Evolutionary conservation across 2,888 invertebrate genomes (phyloP), one percentile per base, ranked within the genome.

Genomic region (Ophion slaviceki): DNA sequence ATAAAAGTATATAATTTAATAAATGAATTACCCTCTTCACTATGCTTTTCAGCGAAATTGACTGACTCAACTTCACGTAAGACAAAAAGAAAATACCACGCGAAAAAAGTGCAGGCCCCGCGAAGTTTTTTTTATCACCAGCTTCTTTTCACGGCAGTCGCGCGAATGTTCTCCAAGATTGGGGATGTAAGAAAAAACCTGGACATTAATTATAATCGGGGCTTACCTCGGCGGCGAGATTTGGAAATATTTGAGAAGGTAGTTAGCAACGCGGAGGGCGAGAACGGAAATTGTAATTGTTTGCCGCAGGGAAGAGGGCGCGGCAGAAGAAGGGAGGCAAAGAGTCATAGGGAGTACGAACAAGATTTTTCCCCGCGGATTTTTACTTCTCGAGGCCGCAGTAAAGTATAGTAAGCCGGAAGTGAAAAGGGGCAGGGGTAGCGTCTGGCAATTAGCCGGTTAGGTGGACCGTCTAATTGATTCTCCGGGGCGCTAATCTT

Each of bases 391-490:
- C 62, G 47, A 53, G 53, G 64, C 71, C 36, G 68, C 32, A 36
- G 59, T 67, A 70, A 85, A 66, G 74, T 82, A 85, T 82, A 79
- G 66, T 80, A 80, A 67, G 76, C 57, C 67, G 40, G 62, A 57
- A 40, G 24, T 62, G 77, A 61, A 68, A 68, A 59, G 24, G 40
- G 59, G 47, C 6, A 20, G 67, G 57, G 66, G 66, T 47, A 68
- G 62, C 82, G 87, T 86, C 88, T 88, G 79, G 86, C 90, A 92
- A 92, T 93, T 92, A 92, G 89, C 79, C 90, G 90, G 91, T 89
- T 90, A 90, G 89, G 89, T 90, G 90, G 89, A 82, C 91, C 90
- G 90, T 88, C 90, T 92, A 92, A 92, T 92, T 92, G 92, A 91
- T 90, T 90, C 89, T 87, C 85, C 88, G 87, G 81, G 89, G 89